Base-by-base conservation (phyloP, 2,797 vertebrate species). In the Lemur catta region DNA sequence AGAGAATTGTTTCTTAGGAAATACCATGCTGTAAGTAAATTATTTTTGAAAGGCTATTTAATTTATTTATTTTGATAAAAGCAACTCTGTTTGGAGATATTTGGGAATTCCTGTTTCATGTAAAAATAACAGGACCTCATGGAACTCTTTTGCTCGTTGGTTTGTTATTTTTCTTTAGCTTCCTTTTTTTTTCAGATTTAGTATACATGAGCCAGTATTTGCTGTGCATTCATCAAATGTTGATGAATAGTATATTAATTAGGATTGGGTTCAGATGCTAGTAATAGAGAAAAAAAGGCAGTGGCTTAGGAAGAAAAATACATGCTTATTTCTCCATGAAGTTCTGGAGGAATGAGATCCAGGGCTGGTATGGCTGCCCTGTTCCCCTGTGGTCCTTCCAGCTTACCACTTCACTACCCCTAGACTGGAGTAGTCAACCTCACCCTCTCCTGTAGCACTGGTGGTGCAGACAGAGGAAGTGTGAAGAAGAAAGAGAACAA, bases 191-290 rank as follows among this genome's bases (percentile, higher is more conserved):
- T 52, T 35, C 15, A 69, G n/a, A 55, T 74, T 92, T 72, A 22
- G 18, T 50, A 26, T 84, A 89, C 46, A 48, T 20, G 30, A 91
- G 50, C 33, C 74, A 91, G 59, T 91, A 93, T 89, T 96, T 94
- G n/a, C 93, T 97, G 30, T 89, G 35, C 69, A 72, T 91, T 96
- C 80, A 94, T 95, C 78, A 89, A 91, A 84, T 95, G 88, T 78
- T 95, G 87, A 94, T 93, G 75, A 95, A 81, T 81, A 67, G 46
- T 89, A 22, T 96, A 94, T 95, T 95, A 95, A 97, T 96, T 95
- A 95, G 57, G 59, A 96, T 79, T 95, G 95, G 24, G n/a, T 96
- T 96, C 75, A 96, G 91, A 59, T 94, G 22, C 74, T 95, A 84
- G 35, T 94, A 95, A 86, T 38, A 85, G 84, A 30, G 30, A 92